Evolutionary conservation across 1,140 invertebrate genomes (phyloP).

Genomic region (Pogonomyrmex californicus): DNA sequence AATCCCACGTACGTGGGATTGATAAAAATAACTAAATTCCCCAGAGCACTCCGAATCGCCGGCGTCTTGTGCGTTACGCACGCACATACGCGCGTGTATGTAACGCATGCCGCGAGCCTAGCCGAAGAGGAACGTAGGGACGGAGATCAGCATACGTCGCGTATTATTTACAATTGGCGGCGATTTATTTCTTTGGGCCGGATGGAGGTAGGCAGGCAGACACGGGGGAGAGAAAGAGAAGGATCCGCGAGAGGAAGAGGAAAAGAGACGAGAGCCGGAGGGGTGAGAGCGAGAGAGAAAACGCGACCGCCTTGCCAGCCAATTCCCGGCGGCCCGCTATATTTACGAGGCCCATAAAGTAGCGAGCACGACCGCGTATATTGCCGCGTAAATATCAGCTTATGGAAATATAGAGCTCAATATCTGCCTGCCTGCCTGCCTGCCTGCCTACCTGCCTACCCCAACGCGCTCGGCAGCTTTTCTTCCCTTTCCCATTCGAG

Average conservation of each 20-base stretch:
- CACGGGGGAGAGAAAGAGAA: constrained; percentile 42
- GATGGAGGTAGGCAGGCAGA: constrained; percentile 77
- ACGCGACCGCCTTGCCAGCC: constrained; percentile 85
- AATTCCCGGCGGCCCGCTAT: constrained; percentile 86
- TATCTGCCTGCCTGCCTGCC: constrained; percentile 84
- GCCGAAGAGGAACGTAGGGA: constrained; percentile 68
- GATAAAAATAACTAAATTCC: constrained; percentile 20
- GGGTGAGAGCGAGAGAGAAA: constrained; percentile 59
- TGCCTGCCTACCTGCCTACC: too few relatives aligned
- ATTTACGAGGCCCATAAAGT: constrained; percentile 88
- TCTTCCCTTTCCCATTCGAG: constrained; percentile 76
- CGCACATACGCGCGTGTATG: not conserved
- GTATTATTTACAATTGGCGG: constrained; percentile 85
- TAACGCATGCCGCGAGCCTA: constrained; percentile 18
- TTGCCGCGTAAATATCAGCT: constrained; percentile 88
- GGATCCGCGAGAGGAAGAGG: constrained; percentile 35
- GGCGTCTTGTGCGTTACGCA: not conserved
- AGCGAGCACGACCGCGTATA: constrained; percentile 86
- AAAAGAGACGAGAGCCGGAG: constrained; percentile 5
- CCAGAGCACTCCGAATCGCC: not conserved
- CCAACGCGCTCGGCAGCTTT: constrained; percentile 76
- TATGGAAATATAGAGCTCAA: constrained; percentile 88
- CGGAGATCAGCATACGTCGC: constrained; percentile 82
- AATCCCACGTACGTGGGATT: not conserved
- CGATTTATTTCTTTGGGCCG: constrained; percentile 82